phyloP scores from a whole-genome alignment of 2,888 invertebrate genomes.

The Stictocephala bisonia region DNA sequence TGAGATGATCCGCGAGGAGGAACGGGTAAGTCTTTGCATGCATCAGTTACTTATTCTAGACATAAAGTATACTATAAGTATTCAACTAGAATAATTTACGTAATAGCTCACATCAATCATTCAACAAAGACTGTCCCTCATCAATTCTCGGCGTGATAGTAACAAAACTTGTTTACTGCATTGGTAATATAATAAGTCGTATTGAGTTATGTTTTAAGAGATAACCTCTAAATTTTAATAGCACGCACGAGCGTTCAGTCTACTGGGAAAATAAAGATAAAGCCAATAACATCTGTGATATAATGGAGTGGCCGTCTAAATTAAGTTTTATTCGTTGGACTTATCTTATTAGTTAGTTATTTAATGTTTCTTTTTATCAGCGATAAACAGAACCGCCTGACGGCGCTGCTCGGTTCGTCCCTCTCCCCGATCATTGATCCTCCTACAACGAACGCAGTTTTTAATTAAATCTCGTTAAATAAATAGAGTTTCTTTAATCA shows the following conservation, averaged over 20 bases:
- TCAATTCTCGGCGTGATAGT: neutral
- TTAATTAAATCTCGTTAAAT: constrained; percentile 43
- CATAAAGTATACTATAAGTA: too few species aligned
- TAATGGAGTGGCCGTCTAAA: constrained; percentile 18
- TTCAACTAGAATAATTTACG: neutral
- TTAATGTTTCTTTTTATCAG: constrained; percentile 35
- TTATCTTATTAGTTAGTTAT: constrained; percentile 36
- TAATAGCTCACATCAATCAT: neutral
- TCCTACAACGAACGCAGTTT: constrained; percentile 39
- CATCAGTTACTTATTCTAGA: too few species aligned
- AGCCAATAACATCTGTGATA: constrained; percentile 27
- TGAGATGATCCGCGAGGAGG: constrained; percentile 96
- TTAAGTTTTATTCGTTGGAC: constrained; percentile 27
- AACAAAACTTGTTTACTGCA: constrained; percentile 30
- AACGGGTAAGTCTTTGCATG: constrained; percentile 96
- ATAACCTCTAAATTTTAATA: constrained; percentile 35
- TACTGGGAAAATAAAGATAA: constrained; percentile 33
- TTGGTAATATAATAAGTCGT: too few species aligned
- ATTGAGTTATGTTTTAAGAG: constrained; percentile 25
- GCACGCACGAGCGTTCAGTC: constrained; percentile 9
- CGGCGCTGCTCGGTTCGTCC: neutral
- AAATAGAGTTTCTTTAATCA: constrained; percentile 42
- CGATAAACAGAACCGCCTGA: constrained; percentile 30
- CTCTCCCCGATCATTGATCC: constrained; percentile 21
- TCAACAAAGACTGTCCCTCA: neutral